These are phyloP conservation scores for Diogma glabrata DNA, from an alignment of 2,888 invertebrate species.

Conservation along the genomic window DNA sequence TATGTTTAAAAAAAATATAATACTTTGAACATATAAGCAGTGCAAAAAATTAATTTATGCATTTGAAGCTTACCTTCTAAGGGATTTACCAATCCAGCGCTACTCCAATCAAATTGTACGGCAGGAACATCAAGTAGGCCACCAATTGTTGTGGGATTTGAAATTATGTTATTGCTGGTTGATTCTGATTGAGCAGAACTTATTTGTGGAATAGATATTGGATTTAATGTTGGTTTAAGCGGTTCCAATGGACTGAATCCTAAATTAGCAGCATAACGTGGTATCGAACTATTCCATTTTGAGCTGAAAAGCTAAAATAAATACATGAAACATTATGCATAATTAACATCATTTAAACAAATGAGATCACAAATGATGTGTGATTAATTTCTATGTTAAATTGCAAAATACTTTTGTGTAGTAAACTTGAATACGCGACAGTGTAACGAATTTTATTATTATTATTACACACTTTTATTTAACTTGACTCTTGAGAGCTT, in stretches of 20 bases:
- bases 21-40: too few relatives aligned
- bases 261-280: slow-evolving; percentile 77
- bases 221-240: slow-evolving; percentile 41
- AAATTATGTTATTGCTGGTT: neutral
- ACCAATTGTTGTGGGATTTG: neutral
- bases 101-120: slow-evolving; percentile 63
- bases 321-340: too few relatives aligned
- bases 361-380: too few relatives aligned
- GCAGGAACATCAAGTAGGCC: slow-evolving; percentile 40
- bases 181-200: neutral
- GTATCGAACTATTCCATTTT: slow-evolving; percentile 69
- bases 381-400: too few relatives aligned
- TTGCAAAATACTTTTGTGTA: too few relatives aligned
- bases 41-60: too few relatives aligned
- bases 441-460: too few relatives aligned
- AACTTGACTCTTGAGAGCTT: too few relatives aligned
- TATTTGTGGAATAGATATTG: slow-evolving; percentile 9
- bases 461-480: too few relatives aligned
- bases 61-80: slow-evolving; percentile 54
- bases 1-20: too few relatives aligned
- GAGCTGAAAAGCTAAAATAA: slow-evolving; percentile 68
- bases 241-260: slow-evolving; percentile 68
- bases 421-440: too few relatives aligned
- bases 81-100: slow-evolving; percentile 59
- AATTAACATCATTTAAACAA: too few relatives aligned